Evolutionary conservation across 1,140 invertebrate genomes (phyloP), one percentile per base, ranked within the genome.

Genomic region (Orchestia grillus): DNA sequence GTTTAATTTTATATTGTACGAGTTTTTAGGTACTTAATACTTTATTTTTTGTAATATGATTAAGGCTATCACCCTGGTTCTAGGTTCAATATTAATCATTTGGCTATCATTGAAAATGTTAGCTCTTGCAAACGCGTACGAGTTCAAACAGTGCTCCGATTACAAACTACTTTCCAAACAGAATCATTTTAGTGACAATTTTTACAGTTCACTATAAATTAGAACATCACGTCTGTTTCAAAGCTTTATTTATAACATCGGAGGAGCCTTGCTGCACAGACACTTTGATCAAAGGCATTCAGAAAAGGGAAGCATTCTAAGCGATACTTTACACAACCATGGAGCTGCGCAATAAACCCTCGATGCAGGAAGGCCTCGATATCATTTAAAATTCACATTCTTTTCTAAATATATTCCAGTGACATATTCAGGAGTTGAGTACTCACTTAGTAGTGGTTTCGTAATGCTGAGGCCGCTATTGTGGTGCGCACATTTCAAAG

Each of bases 401-500:
- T 77, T 23, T 53, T 77, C 36, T 77, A 77, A 77, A 77, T 77
- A 77, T 77, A 8, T 36, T 36, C 62, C 15, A 36, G 28, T 36
- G 28, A 77, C 62, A 77, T 77, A 77, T 77, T 77, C 62, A 77
- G 62, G 62, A 77, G 36, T 77, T 15, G 11, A 36, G 62, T 77
- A 77, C 62, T 77, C 62, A 77, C 62, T 77, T 77, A 36, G 62
- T 77, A 19, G 62, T 36, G 62, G 62, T 77, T 77, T 77, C 62
- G 62, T 77, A 28, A 77, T 77, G 88, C 43, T 90, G 88, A 6
- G 42, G 88, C 41, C 88, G 88, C 88, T 90, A 90, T 90, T 90
- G 88, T 90, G 15, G 88, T 42, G 88, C 88, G 88, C 15, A 11
- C 88, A 90, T 90, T 90, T 90, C 88, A 90, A 90, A 90, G 88